Evolutionary conservation across 1,140 invertebrate genomes (phyloP).

Genomic region (Goniozus legneri): DNA sequence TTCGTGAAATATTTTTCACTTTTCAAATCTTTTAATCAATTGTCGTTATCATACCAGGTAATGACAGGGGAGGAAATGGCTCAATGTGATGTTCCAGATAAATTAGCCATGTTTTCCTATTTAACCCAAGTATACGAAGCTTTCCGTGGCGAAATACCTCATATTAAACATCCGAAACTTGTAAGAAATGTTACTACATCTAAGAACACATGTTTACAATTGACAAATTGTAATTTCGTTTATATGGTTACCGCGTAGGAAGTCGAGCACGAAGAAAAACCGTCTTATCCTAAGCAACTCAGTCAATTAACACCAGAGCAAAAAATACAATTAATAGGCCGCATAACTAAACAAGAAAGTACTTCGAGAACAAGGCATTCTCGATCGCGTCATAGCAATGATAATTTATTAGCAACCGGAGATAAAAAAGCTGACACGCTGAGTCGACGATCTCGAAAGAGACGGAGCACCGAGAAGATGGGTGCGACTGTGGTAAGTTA

Average conservation of each 20-base stretch:
- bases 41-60: constrained; percentile 45
- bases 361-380: constrained; percentile 32
- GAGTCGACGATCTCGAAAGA: constrained; percentile 51
- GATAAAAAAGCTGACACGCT: constrained; percentile 44
- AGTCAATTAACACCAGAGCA: constrained; percentile 46
- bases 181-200: constrained; percentile 47
- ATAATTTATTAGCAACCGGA: constrained; percentile 30
- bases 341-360: constrained; percentile 40
- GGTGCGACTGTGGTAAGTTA: constrained; percentile 56
- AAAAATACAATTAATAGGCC: constrained; percentile 44
- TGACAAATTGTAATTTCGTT: constrained; percentile 8
- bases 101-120: constrained; percentile 76
- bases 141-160: constrained; percentile 78
- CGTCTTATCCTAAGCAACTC: constrained; percentile 41
- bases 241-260: constrained; percentile 41
- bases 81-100: constrained; percentile 68
- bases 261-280: constrained; percentile 41
- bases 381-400: constrained; percentile 38
- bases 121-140: constrained; percentile 83
- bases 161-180: constrained; percentile 74
- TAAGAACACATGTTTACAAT: neutral
- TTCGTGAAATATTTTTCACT: neutral
- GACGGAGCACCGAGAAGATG: constrained; percentile 56
- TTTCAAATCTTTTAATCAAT: constrained; percentile 1
- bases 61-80: constrained; percentile 82